Evolutionary conservation across 1,140 invertebrate genomes (phyloP).

Genomic region (Heliconius himera): DNA sequence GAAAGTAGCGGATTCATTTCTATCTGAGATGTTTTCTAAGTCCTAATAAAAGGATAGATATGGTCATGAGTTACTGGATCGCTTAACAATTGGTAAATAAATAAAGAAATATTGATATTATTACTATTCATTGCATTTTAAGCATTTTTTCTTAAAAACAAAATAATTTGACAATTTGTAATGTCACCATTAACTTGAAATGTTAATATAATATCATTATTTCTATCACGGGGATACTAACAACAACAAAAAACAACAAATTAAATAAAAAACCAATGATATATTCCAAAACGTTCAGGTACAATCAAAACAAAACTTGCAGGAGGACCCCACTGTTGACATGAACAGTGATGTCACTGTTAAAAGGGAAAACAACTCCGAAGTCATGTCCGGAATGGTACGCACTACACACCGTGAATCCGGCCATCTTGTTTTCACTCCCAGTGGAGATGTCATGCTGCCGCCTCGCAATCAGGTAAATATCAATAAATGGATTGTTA

Average conservation of each 20-base stretch:
- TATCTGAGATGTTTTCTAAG: not conserved
- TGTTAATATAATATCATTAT: not conserved
- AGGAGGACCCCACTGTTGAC: constrained; percentile 74
- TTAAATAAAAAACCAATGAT: not conserved
- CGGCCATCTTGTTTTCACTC: constrained; percentile 75
- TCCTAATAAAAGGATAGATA: not conserved
- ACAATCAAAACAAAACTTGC: constrained; percentile 37
- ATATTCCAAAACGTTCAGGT: constrained; percentile 25
- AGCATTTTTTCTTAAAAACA: no score
- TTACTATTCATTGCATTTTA: no score
- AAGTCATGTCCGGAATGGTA: constrained; percentile 78
- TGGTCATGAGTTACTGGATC: no score
- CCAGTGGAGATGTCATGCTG: constrained; percentile 77
- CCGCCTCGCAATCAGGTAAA: constrained; percentile 48
- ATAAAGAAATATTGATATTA: no score
- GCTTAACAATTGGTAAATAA: no score
- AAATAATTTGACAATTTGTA: not conserved
- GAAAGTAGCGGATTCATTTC: not conserved
- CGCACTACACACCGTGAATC: constrained; percentile 76
- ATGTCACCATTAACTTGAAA: not conserved
- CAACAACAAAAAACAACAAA: not conserved
- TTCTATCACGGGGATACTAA: not conserved
- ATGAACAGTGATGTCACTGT: constrained; percentile 54
- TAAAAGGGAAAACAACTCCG: constrained; percentile 71
- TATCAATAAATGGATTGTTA: not conserved